phyloP scores from a whole-genome alignment of 1,140 invertebrate genomes.

The Vollenhovia emeryi region DNA sequence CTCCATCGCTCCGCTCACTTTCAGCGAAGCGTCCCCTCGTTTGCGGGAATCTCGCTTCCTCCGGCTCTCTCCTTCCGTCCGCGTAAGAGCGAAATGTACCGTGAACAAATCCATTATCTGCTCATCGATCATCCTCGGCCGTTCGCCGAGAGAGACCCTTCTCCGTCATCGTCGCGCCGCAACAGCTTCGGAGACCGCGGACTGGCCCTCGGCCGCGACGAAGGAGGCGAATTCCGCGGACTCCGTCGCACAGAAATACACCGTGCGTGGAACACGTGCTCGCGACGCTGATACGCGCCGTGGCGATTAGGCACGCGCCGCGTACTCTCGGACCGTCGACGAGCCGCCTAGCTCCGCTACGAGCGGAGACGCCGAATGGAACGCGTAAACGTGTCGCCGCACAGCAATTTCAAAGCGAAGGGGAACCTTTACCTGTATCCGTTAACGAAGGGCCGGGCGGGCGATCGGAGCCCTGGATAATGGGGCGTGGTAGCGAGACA shows the following conservation, averaged over 20 bases:
- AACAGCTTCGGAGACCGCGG: background rate
- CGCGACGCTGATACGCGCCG: conserved; percentile 9
- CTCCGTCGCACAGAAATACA: conserved; percentile 6
- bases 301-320: background rate
- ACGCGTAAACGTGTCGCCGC: background rate
- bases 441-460: background rate
- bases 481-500: background rate
- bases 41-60: background rate
- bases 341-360: background rate
- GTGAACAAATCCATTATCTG: conserved; percentile 17
- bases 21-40: background rate
- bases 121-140: background rate
- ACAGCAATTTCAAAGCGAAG: background rate
- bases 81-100: conserved; percentile 3
- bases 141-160: background rate
- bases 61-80: background rate
- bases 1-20: background rate
- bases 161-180: background rate
- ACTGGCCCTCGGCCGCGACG: background rate
- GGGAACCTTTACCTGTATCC: background rate
- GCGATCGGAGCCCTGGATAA: background rate
- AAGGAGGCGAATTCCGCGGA: background rate
- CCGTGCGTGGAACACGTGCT: conserved; percentile 5
- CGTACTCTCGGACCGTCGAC: background rate
- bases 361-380: background rate